Conservation (phyloP, 2,113 vertebrate genomes). For the Misgurnus mizolepis region DNA sequence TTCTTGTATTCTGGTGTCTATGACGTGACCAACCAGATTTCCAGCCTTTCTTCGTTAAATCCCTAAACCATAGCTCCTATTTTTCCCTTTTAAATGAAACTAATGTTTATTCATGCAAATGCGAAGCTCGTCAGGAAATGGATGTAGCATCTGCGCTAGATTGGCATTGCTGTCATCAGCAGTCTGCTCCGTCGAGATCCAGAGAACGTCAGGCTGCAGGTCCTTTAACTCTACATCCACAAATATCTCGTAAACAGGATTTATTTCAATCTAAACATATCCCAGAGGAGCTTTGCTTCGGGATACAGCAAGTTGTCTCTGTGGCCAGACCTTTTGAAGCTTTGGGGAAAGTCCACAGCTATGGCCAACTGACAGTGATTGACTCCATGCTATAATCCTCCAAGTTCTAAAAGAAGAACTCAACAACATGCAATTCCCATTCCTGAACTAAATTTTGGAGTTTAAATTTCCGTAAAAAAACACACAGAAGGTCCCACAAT, state of each 20-base stretch:
- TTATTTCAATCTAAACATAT: constrained; percentile 49
- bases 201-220: constrained; percentile 1
- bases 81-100: constrained; percentile 9
- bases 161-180: constrained; percentile 49
- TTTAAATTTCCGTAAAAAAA: constrained; percentile 60
- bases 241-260: constrained; percentile 50
- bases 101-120: constrained; percentile 45
- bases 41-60: constrained; percentile 8
- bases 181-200: constrained; percentile 12
- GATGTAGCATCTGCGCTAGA: constrained; percentile 58
- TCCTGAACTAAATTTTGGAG: constrained; percentile 51
- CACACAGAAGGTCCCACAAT: constrained; percentile 52
- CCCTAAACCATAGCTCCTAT: constrained; percentile 4
- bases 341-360: constrained; percentile 47
- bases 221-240: constrained; percentile 39
- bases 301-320: constrained; percentile 16
- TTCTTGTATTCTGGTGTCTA: neutral
- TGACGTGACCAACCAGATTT: neutral
- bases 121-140: constrained; percentile 53
- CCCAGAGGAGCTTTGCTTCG: constrained; percentile 43
- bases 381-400: constrained; percentile 57
- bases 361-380: constrained; percentile 54
- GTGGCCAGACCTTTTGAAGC: constrained; percentile 45
- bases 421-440: constrained; percentile 48
- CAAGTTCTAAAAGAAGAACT: constrained; percentile 58